phyloP scores from a whole-genome alignment of 1,140 invertebrate species.

The Tetraneura akinire region DNA sequence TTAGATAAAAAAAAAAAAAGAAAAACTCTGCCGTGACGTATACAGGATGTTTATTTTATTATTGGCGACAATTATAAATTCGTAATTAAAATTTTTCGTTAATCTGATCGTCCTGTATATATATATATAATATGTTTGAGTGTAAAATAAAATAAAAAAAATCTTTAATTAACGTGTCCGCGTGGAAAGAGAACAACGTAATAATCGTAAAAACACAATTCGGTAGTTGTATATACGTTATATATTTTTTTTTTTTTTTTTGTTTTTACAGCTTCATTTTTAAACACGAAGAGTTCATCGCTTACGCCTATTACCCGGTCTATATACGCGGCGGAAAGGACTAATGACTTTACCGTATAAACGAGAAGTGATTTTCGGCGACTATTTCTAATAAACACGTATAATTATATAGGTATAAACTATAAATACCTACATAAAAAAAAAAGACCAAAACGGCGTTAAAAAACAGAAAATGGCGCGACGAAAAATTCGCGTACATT shows the following conservation, averaged over 20 bases:
- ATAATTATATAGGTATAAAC: too few species aligned
- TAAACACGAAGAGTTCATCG: background rate
- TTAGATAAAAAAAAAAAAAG: too few species aligned
- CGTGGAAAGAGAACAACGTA: background rate
- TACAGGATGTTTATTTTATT: too few species aligned
- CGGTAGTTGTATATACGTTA: too few species aligned
- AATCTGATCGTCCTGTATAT: too few species aligned
- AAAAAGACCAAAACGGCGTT: too few species aligned
- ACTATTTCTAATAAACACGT: constrained; percentile 10
- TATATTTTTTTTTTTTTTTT: too few species aligned
- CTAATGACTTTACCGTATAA: constrained; percentile 37
- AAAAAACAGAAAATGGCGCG: background rate
- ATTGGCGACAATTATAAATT: too few species aligned
- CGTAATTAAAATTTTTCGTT: too few species aligned
- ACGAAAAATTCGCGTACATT: background rate
- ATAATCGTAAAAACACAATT: constrained; percentile 48
- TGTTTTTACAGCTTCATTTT: constrained; percentile 5
- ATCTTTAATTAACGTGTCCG: constrained; percentile 32
- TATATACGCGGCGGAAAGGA: constrained; percentile 1
- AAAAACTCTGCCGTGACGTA: too few species aligned
- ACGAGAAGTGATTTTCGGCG: constrained; percentile 26
- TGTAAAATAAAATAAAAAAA: constrained; percentile 16
- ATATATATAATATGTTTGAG: background rate
- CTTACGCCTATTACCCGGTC: background rate
- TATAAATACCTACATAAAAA: too few species aligned